A percentile compares a stretch with the other conserved stretches of the same genome.
phyloP scores from a whole-genome alignment of 2,888 invertebrate genomes.

The Eristalis tenax region DNA sequence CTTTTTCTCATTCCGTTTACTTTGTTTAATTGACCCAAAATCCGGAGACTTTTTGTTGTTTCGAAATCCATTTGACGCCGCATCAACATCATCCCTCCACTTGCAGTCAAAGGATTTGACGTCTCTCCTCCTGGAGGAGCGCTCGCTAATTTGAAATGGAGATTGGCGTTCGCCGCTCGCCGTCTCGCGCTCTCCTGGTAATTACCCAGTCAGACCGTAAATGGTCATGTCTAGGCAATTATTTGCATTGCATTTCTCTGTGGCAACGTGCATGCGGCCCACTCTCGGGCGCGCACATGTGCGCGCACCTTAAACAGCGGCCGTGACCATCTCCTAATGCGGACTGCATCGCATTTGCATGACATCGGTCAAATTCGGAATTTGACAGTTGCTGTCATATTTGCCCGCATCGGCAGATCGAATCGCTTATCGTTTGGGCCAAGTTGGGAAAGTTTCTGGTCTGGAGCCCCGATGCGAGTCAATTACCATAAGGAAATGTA shows the following conservation, averaged over 20 bases:
- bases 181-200: constrained; percentile 27
- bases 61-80: constrained; percentile 4
- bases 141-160: constrained; percentile 44
- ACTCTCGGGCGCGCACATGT: constrained; percentile 31
- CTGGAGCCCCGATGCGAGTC: constrained; percentile 43
- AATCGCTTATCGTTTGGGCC: constrained; percentile 48
- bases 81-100: constrained; percentile 7
- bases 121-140: constrained; percentile 4
- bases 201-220: constrained; percentile 48
- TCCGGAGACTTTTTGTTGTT: constrained; percentile 31
- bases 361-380: constrained; percentile 66
- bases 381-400: constrained; percentile 70
- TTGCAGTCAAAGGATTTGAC: constrained; percentile 40
- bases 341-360: constrained; percentile 60
- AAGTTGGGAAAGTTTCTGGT: constrained; percentile 32
- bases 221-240: constrained; percentile 52
- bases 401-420: constrained; percentile 41
- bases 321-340: constrained; percentile 41
- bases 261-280: constrained; percentile 8
- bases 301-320: constrained; percentile 52
- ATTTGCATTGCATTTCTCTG: constrained; percentile 37
- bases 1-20: constrained; percentile 34
- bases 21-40: constrained; percentile 71
- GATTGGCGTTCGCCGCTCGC: constrained; percentile 22
- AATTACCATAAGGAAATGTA: constrained; percentile 69